These are phyloP conservation scores for Drosophila punjabiensis DNA, from an alignment of 1,140 invertebrate genomes.

Conservation along the genomic window DNA sequence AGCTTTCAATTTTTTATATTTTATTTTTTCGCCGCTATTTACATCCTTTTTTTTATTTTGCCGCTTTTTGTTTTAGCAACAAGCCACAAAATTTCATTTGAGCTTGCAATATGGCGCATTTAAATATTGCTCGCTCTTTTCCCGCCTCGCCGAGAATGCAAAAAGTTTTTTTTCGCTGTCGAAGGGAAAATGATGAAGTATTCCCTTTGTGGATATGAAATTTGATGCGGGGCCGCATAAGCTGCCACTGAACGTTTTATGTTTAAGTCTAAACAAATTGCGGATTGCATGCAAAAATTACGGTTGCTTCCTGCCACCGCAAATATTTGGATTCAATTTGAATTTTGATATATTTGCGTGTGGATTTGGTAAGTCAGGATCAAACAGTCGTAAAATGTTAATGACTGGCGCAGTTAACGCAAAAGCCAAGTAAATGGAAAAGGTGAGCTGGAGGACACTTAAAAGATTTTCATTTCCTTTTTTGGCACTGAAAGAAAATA, in stretches of 20 bases:
- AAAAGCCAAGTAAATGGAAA: conserved; percentile 45
- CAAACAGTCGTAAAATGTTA: conserved; percentile 70
- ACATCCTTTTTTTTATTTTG: conserved; percentile 40
- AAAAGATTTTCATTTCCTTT: conserved; percentile 35
- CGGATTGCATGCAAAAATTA: conserved; percentile 41
- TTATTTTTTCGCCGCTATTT: conserved; percentile 16
- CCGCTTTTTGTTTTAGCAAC: conserved; percentile 57
- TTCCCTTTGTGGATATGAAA: conserved; percentile 54
- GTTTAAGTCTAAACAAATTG: conserved; percentile 66
- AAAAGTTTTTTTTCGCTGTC: conserved; percentile 27
- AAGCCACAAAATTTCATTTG: conserved; percentile 82
- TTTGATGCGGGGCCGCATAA: conserved; percentile 47
- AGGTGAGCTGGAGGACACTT: conserved; percentile 3
- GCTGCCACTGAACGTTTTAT: conserved; percentile 43
- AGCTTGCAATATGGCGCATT: conserved; percentile 79
- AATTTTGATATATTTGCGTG: conserved; percentile 46
- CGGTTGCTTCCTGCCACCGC: conserved; percentile 42
- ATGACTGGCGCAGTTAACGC: conserved; percentile 69
- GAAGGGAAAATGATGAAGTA: conserved; percentile 29
- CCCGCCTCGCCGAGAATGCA: conserved; percentile 23
- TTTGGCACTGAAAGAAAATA: neutral
- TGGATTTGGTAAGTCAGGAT: conserved; percentile 19
- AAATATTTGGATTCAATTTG: conserved; percentile 73
- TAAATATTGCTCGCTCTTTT: conserved; percentile 50
- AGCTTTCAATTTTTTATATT: conserved; percentile 29